phyloP scores from a whole-genome alignment of 2,888 invertebrate genomes.

The Rhamphomyia laevipes region DNA sequence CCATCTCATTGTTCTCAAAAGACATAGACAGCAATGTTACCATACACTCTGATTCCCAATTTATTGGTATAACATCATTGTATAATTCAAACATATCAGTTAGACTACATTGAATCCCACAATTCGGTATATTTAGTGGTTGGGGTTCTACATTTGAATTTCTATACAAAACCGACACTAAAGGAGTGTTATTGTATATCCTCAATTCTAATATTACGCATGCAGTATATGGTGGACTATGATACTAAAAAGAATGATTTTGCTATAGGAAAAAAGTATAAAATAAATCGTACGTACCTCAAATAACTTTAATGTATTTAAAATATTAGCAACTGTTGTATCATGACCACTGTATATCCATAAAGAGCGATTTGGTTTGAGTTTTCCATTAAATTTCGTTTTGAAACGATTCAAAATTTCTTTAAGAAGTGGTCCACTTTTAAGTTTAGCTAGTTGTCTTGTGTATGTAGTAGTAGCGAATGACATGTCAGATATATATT shows the following conservation, averaged over 20 bases:
- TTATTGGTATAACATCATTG: slow-evolving; percentile 45
- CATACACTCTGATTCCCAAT: slow-evolving; percentile 59
- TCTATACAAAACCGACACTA: slow-evolving; percentile 50
- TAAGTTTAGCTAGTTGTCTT: slow-evolving; percentile 44
- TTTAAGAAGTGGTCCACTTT: slow-evolving; percentile 54
- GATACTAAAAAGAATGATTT: slow-evolving; percentile 18
- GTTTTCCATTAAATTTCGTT: slow-evolving; percentile 34
- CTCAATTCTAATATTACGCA: slow-evolving; percentile 61
- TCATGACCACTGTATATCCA: slow-evolving; percentile 75
- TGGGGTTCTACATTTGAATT: slow-evolving; percentile 49
- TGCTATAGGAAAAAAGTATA: no score
- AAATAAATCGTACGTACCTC: no score
- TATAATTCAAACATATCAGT: slow-evolving; percentile 46
- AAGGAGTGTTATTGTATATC: slow-evolving; percentile 27
- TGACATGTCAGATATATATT: slow-evolving; percentile 48
- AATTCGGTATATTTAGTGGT: slow-evolving; percentile 50
- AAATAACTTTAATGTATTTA: slow-evolving; percentile 59
- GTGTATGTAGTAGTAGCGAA: slow-evolving; percentile 46
- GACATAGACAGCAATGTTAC: slow-evolving; percentile 20
- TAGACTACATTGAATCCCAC: slow-evolving; percentile 51
- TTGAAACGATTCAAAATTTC: slow-evolving; percentile 54
- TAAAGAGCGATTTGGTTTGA: slow-evolving; percentile 45
- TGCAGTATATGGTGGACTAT: slow-evolving; percentile 57
- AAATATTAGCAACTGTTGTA: slow-evolving; percentile 59
- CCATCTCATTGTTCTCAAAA: no score